A percentile compares a stretch with the other conserved stretches of the same genome.
Evolutionary conservation across 2,113 vertebrate species (phyloP).

Genomic region (Lepisosteus oculatus): DNA sequence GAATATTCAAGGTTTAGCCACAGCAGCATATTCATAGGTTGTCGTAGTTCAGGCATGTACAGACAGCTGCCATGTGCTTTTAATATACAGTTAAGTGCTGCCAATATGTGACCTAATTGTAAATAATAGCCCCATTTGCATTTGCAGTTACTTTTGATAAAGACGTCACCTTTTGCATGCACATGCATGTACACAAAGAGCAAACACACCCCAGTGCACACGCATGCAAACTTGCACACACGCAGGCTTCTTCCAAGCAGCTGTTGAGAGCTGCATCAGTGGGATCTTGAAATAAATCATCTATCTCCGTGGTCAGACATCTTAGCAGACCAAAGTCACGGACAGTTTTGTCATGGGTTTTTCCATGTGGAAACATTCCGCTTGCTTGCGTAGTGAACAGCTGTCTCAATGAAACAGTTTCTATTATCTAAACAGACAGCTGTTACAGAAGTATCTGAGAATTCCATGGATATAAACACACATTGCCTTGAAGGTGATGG

Average conservation of each 20-base stretch:
- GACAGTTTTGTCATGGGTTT: neutral
- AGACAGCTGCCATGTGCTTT: conserved; percentile 28
- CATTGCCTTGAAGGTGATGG: no score
- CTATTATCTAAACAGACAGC: no score
- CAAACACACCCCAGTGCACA: neutral
- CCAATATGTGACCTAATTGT: conserved; percentile 48
- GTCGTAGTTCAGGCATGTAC: conserved; percentile 14
- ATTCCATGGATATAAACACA: no score
- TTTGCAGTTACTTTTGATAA: conserved; percentile 26
- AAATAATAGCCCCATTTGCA: conserved; percentile 36
- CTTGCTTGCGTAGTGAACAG: neutral
- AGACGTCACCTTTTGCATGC: conserved; percentile 3
- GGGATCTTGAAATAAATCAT: neutral
- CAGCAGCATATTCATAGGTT: conserved; percentile 12
- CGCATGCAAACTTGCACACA: neutral
- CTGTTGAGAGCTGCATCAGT: neutral
- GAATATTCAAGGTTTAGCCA: conserved; percentile 29
- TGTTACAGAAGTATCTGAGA: no score
- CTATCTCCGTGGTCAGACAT: neutral
- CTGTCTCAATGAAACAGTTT: no score
- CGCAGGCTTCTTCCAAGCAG: neutral
- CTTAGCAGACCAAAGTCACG: neutral
- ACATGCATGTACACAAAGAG: conserved; percentile 1
- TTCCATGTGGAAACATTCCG: neutral
- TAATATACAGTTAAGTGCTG: conserved; percentile 13